Percentiles rank a stretch among this genome's conserved stretches.
These are phyloP conservation scores for Salminus brasiliensis DNA, from an alignment of 2,113 vertebrate genomes.

Conservation along the genomic window DNA sequence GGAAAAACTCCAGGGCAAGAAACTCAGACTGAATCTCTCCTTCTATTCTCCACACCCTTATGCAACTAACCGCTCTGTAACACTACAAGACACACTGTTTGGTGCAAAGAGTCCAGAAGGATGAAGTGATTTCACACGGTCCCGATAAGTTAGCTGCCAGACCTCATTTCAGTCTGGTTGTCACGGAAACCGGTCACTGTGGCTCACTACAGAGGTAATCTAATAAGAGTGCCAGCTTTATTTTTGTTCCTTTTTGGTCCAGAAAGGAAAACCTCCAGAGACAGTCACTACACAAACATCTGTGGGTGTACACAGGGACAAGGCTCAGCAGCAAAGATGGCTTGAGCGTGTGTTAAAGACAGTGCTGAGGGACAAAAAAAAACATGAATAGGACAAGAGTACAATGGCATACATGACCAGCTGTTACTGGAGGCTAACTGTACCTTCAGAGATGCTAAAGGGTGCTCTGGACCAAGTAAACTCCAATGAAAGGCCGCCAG, in stretches of 20 bases:
- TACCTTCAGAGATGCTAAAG: conserved; percentile 96
- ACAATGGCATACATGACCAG: too few relatives aligned
- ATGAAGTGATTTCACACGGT: conserved; percentile 47
- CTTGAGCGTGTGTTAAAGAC: background rate
- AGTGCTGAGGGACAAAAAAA: background rate
- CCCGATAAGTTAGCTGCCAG: conserved; percentile 35
- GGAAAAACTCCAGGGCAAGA: conserved; percentile 9
- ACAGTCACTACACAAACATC: background rate
- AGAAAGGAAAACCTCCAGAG: background rate
- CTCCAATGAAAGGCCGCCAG: conserved; percentile 98
- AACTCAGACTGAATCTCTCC: conserved; percentile 5
- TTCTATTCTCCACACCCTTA: background rate
- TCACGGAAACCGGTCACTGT: conserved; percentile 50
- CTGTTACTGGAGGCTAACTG: conserved; percentile 28
- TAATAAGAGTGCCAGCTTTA: conserved; percentile 18
- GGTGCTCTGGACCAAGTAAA: conserved; percentile 96
- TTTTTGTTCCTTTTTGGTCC: background rate
- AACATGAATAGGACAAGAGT: background rate
- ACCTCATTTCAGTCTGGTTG: conserved; percentile 50
- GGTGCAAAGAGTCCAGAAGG: background rate
- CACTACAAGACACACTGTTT: background rate
- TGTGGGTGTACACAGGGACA: background rate
- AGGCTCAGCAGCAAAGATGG: background rate
- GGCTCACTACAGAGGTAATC: conserved; percentile 26
- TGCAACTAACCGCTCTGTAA: background rate